Conservation (phyloP, 2,888 invertebrate species). For the Portevinia maculata region DNA sequence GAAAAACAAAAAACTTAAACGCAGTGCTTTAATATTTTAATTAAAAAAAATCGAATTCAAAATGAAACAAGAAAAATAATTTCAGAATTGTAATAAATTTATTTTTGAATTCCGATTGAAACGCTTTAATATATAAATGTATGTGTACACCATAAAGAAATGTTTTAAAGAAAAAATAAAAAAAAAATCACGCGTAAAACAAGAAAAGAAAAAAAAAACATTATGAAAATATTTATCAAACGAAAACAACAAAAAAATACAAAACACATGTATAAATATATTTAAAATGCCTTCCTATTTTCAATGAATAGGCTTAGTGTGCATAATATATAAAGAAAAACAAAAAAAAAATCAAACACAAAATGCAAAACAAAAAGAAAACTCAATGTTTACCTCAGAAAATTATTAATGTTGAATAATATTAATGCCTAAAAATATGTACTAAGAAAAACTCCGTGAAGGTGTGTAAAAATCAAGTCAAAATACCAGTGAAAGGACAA, state of each 20-base stretch:
- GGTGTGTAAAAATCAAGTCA: conserved; percentile 8
- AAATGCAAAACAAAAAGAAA: conserved; percentile 32
- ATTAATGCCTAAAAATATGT: conserved; percentile 39
- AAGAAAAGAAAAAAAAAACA: conserved; percentile 9
- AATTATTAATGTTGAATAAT: conserved; percentile 27
- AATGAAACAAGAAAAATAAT: conserved; percentile 37
- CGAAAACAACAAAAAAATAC: conserved; percentile 13
- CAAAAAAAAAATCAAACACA: conserved; percentile 45
- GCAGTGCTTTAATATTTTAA: conserved; percentile 72
- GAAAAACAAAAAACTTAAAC: conserved; percentile 48
- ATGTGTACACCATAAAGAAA: conserved; percentile 63
- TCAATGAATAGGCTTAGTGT: conserved; percentile 72
- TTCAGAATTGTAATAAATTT: conserved; percentile 46
- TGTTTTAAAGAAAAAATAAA: conserved; percentile 60
- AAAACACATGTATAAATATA: conserved; percentile 43
- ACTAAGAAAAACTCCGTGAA: conserved; percentile 26
- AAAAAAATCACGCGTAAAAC: conserved; percentile 37
- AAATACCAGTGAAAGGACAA: conserved; percentile 13
- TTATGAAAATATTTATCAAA: conserved; percentile 47
- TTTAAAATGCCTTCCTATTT: conserved; percentile 74
- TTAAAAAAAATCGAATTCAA: too few species aligned
- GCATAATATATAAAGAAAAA: conserved; percentile 64
- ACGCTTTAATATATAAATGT: conserved; percentile 65
- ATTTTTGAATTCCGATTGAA: conserved; percentile 59
- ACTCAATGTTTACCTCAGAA: conserved; percentile 62